These are phyloP conservation scores for Euwallacea similis DNA, from an alignment of 1,140 invertebrate genomes.

Conservation along the genomic window DNA sequence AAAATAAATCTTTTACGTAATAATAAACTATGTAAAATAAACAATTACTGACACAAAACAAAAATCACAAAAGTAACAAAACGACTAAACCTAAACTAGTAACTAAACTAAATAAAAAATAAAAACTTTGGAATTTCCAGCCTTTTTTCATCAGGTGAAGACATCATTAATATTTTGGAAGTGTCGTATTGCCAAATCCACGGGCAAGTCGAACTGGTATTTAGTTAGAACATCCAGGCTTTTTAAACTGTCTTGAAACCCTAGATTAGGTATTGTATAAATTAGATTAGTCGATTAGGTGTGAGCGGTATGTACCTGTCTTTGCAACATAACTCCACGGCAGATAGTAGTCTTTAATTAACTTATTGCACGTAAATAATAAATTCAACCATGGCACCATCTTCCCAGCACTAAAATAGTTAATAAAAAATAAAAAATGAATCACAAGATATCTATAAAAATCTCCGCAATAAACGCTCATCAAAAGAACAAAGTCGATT, in stretches of 20 bases:
- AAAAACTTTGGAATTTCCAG: not conserved
- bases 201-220: constrained; percentile 90
- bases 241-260: constrained; percentile 93
- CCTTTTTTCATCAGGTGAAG: constrained; percentile 64
- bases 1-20: no score
- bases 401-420: constrained; percentile 74
- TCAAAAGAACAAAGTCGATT: no score
- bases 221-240: constrained; percentile 84
- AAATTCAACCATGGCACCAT: constrained; percentile 91
- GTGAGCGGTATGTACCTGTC: constrained; percentile 66
- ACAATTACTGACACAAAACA: no score
- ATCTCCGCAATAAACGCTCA: no score
- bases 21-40: no score
- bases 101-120: not conserved
- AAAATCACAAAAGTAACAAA: constrained; percentile 13
- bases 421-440: not conserved
- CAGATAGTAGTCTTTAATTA: constrained; percentile 89
- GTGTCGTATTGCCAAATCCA: constrained; percentile 92
- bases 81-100: constrained; percentile 14
- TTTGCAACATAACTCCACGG: constrained; percentile 94
- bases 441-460: no score
- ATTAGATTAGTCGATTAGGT: no score
- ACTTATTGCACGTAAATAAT: constrained; percentile 83
- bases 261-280: constrained; percentile 54
- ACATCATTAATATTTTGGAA: constrained; percentile 98